phyloP scores from a whole-genome alignment of 2,888 invertebrate genomes.

The Graphium colonna region DNA sequence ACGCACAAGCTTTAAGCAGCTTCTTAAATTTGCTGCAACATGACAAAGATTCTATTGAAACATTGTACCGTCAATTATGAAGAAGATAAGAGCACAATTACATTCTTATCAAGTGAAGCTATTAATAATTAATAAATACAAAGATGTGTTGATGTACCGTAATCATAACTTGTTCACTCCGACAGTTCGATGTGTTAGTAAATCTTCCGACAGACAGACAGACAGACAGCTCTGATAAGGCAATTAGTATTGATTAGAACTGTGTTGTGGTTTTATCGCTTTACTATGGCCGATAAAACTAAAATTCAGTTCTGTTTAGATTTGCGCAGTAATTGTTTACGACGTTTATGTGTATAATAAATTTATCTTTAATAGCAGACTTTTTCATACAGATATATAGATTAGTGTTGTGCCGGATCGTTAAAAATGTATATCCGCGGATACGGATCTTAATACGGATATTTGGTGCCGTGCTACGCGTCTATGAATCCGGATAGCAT shows the following conservation, averaged over 20 bases:
- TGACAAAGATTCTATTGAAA: neutral
- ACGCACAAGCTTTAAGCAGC: too few species aligned
- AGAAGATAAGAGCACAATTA: slow-evolving; percentile 11
- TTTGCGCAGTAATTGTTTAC: neutral
- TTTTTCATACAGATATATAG: too few species aligned
- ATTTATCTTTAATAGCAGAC: too few species aligned
- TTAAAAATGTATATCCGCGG: too few species aligned
- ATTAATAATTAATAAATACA: slow-evolving; percentile 34
- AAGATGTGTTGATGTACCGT: slow-evolving; percentile 36
- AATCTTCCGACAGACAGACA: slow-evolving; percentile 32
- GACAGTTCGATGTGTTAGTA: slow-evolving; percentile 33
- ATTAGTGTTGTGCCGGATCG: too few species aligned
- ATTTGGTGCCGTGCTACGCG: too few species aligned
- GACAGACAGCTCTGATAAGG: slow-evolving; percentile 35
- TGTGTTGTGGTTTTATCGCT: neutral
- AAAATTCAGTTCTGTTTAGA: neutral
- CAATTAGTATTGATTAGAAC: slow-evolving; percentile 26
- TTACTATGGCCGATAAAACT: neutral
- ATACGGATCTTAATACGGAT: too few species aligned
- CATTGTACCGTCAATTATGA: slow-evolving; percentile 1
- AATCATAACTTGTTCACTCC: slow-evolving; percentile 16
- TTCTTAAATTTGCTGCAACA: neutral
- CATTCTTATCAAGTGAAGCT: slow-evolving; percentile 27
- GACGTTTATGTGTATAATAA: too few species aligned
- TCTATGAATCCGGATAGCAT: too few species aligned